These are phyloP conservation scores for Panthera uncia DNA, from an alignment of 2,113 vertebrate genomes.

Conservation along the genomic window DNA sequence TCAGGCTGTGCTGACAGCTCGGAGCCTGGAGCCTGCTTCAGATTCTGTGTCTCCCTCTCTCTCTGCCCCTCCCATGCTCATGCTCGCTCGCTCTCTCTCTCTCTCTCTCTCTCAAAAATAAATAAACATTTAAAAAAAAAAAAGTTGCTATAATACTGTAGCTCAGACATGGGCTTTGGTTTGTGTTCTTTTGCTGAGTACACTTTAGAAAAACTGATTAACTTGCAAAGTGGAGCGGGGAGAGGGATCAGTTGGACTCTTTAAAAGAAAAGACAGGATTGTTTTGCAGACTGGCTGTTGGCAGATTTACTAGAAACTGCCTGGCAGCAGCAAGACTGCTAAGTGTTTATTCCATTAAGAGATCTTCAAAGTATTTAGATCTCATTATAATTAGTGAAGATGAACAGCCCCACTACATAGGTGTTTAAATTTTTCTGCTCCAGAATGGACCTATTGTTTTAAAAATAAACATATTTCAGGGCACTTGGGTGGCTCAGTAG, in stretches of 20 bases:
- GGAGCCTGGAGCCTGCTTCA: no score
- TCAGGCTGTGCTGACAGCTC: no score
- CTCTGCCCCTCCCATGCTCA: no score
- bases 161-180: neutral
- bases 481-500: neutral
- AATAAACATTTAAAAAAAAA: no score
- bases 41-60: no score
- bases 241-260: neutral
- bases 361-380: neutral
- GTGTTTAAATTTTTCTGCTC: neutral
- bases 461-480: neutral
- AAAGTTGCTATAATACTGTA: neutral
- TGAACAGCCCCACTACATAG: neutral
- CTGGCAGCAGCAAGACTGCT: neutral
- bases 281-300: neutral
- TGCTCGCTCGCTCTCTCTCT: no score
- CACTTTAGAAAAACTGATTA: conserved; percentile 22
- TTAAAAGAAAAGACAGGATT: neutral
- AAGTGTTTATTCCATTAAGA: neutral
- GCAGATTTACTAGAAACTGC: neutral
- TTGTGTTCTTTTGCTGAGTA: neutral
- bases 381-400: neutral
- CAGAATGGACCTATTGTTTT: neutral
- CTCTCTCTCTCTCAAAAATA: no score
- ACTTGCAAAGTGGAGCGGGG: neutral